Evolutionary conservation across 37 sponge, comb jelly and placozoan species (phyloP).

Genomic region (Agelas oroides): DNA sequence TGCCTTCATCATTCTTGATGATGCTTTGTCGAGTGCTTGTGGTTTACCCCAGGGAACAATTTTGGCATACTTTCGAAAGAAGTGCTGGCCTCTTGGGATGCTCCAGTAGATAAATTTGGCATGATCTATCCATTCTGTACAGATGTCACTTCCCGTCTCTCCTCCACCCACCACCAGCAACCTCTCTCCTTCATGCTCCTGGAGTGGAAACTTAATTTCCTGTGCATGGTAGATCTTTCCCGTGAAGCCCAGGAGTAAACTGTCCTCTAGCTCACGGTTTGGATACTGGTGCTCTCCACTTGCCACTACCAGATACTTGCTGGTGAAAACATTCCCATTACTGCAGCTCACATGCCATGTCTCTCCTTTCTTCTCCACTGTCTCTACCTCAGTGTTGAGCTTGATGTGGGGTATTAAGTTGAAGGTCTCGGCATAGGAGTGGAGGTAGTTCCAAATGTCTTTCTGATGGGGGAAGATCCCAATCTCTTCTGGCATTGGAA

Average conservation of each 20-base stretch:
- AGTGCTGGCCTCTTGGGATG: constrained; percentile 87
- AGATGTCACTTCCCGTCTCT: constrained; percentile 90
- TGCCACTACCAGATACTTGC: constrained; percentile 65
- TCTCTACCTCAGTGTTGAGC: constrained; percentile 64
- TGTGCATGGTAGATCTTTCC: constrained; percentile 75
- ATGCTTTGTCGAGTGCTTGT: constrained; percentile 84
- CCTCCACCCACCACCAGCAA: constrained; percentile 92
- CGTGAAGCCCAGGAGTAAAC: constrained; percentile 50
- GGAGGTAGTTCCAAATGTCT: constrained; percentile 75
- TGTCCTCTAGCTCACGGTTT: constrained; percentile 48
- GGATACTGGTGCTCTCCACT: constrained; percentile 58
- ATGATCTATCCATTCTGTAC: constrained; percentile 75
- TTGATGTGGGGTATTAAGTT: constrained; percentile 77
- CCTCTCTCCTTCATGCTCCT: constrained; percentile 58
- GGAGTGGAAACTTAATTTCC: constrained; percentile 60
- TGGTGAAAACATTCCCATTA: constrained; percentile 50
- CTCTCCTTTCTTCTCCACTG: constrained; percentile 49
- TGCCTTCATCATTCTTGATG: constrained; percentile 66
- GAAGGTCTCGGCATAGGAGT: constrained; percentile 71
- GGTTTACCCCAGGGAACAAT: constrained; percentile 80
- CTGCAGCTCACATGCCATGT: constrained; percentile 52
- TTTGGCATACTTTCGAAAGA: constrained; percentile 79
- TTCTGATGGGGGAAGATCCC: constrained; percentile 84
- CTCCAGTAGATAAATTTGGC: constrained; percentile 85
- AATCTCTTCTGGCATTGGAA: constrained; percentile 89